Conservation (phyloP, 2,113 vertebrate species). For the Okapia johnstoni region DNA sequence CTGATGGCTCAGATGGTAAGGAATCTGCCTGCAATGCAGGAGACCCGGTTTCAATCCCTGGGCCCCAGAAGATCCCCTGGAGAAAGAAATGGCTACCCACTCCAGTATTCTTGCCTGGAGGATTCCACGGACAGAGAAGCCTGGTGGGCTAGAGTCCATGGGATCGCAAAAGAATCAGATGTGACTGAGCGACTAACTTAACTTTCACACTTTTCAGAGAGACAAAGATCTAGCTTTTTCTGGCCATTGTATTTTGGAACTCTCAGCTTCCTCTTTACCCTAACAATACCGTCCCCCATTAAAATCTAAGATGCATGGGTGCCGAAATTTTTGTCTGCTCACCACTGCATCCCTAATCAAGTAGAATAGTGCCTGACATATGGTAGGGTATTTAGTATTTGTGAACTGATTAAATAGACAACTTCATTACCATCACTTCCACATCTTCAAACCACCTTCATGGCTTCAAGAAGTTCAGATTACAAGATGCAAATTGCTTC, state of each 20-base stretch:
- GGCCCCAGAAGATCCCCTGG: background rate
- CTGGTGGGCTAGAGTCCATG: background rate
- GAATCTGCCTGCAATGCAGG: background rate
- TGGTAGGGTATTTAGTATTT: background rate
- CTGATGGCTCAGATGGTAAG: background rate
- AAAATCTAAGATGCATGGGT: background rate
- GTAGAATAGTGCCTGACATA: background rate
- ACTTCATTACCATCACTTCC: background rate
- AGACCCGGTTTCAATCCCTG: background rate
- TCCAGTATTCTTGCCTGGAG: background rate
- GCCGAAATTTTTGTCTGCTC: background rate
- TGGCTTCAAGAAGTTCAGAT: background rate
- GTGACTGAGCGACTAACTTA: background rate
- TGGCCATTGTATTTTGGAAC: constrained; percentile 9
- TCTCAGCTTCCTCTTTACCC: constrained; percentile 4
- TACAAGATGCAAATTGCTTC: background rate
- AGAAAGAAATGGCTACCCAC: background rate
- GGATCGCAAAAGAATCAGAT: background rate
- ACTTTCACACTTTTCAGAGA: background rate
- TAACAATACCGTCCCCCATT: background rate
- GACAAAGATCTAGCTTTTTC: background rate
- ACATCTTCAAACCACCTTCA: background rate
- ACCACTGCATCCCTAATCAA: background rate
- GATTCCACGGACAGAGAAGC: background rate
- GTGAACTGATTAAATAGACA: background rate